phyloP scores from a whole-genome alignment of 1,140 invertebrate genomes.

The Ceratoteleas bidentatus region DNA sequence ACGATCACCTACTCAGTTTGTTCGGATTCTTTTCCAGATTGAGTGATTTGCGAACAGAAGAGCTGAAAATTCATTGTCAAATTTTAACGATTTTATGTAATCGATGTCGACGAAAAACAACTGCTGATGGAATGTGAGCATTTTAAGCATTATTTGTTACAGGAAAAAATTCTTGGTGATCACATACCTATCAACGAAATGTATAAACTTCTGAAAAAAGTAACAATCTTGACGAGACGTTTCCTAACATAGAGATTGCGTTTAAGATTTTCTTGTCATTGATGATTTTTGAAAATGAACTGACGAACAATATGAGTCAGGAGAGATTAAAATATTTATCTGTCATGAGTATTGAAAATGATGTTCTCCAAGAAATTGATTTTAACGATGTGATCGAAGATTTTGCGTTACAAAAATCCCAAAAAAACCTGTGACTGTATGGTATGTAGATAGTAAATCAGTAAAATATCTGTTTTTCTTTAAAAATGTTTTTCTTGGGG shows the following conservation, averaged over 20 bases:
- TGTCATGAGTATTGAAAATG: conserved; percentile 41
- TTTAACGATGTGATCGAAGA: conserved; percentile 39
- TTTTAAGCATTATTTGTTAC: conserved; percentile 20
- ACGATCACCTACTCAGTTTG: neutral
- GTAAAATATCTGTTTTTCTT: neutral
- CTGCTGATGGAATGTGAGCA: conserved; percentile 11
- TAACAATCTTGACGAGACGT: conserved; percentile 13
- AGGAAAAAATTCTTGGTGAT: conserved; percentile 5
- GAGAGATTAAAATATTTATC: conserved; percentile 38
- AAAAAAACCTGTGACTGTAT: conserved; percentile 7
- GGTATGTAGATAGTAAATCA: neutral
- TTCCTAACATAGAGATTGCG: conserved; percentile 62
- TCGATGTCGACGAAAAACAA: conserved; percentile 14
- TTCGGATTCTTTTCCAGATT: conserved; percentile 14
- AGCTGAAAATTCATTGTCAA: conserved; percentile 1
- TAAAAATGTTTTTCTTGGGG: neutral
- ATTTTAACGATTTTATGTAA: conserved; percentile 9
- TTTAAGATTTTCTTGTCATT: conserved; percentile 46
- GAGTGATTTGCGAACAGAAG: neutral
- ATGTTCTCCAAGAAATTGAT: conserved; percentile 33
- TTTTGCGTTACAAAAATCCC: conserved; percentile 9
- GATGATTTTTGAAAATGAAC: conserved; percentile 62
- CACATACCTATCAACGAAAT: conserved; percentile 4
- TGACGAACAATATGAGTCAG: conserved; percentile 48
- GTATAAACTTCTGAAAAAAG: conserved; percentile 13